phyloP scores from a whole-genome alignment of 2,888 invertebrate genomes.

The Anorthoa munda region DNA sequence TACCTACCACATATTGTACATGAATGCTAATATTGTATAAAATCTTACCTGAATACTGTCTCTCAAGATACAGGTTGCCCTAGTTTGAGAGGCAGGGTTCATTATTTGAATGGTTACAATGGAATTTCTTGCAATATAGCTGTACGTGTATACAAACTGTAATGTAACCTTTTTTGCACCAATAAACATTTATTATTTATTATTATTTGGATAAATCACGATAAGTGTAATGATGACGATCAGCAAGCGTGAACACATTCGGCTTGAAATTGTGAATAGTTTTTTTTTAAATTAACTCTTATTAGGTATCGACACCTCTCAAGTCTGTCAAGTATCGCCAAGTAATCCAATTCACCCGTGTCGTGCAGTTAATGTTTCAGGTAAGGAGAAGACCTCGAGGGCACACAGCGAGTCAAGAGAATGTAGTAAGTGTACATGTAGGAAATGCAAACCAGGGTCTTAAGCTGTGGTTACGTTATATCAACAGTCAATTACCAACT shows the following conservation, averaged over 20 bases:
- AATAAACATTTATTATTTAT: no score
- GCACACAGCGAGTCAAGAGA: neutral
- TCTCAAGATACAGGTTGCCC: no score
- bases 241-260: neutral
- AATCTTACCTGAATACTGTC: no score
- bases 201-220: neutral
- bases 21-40: no score
- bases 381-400: conserved; percentile 1
- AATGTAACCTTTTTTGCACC: no score
- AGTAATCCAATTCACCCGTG: neutral
- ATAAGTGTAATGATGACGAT: neutral
- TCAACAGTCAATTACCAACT: neutral
- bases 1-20: no score
- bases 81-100: no score
- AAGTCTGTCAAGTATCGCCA: neutral
- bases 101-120: no score
- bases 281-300: neutral
- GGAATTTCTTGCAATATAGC: no score
- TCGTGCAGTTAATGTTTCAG: neutral
- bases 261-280: neutral
- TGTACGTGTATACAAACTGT: no score
- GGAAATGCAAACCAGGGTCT: conserved; percentile 18
- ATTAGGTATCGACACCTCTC: no score
- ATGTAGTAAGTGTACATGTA: neutral
- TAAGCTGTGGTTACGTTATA: conserved; percentile 1